These are phyloP conservation scores for Tachina fera DNA, from an alignment of 2,888 invertebrate species.

Conservation along the genomic window DNA sequence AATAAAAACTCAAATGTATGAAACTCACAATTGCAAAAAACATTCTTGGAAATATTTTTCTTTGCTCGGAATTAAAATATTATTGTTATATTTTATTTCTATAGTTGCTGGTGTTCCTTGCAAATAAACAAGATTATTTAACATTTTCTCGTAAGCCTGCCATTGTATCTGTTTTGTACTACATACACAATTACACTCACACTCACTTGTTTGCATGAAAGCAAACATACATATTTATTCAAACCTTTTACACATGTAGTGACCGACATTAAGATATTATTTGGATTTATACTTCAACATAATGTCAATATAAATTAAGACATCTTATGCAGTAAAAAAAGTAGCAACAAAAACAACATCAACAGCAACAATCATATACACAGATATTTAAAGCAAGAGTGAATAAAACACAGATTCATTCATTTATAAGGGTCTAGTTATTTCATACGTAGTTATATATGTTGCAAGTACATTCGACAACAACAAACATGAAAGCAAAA, in stretches of 20 bases:
- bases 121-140: conserved; percentile 64
- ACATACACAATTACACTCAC: neutral
- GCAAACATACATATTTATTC: conserved; percentile 16
- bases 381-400: conserved; percentile 24
- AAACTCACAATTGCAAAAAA: neutral
- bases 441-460: conserved; percentile 12
- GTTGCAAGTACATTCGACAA: conserved; percentile 40
- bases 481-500: neutral
- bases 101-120: conserved; percentile 29
- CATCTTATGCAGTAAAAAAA: conserved; percentile 61
- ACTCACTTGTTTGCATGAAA: neutral
- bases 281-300: conserved; percentile 68
- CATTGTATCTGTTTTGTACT: conserved; percentile 2
- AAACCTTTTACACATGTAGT: conserved; percentile 52
- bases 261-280: conserved; percentile 63
- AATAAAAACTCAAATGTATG: too few species aligned
- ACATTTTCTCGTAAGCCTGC: conserved; percentile 34
- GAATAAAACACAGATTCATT: conserved; percentile 56
- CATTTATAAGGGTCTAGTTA: conserved; percentile 36
- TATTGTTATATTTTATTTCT: conserved; percentile 24
- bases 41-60: too few species aligned
- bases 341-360: neutral
- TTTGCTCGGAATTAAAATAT: conserved; percentile 13
- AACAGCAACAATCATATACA: conserved; percentile 15
- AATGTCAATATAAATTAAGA: conserved; percentile 71